A percentile compares a stretch with the other conserved stretches of the same genome.
Evolutionary conservation across 2,797 vertebrate genomes (phyloP).

Genomic region (Thripadectes ignobilis): DNA sequence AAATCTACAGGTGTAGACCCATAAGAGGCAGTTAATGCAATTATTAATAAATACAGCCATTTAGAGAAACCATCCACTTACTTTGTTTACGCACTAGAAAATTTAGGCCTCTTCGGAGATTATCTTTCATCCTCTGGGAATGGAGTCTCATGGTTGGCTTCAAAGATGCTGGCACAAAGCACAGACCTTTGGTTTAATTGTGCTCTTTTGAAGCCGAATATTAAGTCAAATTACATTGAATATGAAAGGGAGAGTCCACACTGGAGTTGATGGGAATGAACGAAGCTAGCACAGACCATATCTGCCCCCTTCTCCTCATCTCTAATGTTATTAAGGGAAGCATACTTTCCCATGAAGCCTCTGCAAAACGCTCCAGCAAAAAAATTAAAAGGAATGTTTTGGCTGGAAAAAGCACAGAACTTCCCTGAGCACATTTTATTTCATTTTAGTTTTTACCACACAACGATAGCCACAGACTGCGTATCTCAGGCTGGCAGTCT

Average conservation of each 20-base stretch:
- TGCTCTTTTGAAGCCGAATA: constrained; percentile 36
- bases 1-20: neutral
- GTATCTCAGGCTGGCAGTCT: neutral
- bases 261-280: constrained; percentile 1
- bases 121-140: constrained; percentile 59
- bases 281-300: neutral
- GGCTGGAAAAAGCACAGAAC: neutral
- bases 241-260: constrained; percentile 5
- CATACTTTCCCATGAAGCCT: neutral
- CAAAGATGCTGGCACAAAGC: constrained; percentile 47
- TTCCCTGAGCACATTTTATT: neutral
- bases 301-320: neutral
- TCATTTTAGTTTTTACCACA: neutral
- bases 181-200: constrained; percentile 18
- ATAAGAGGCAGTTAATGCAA: neutral
- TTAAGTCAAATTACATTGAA: constrained; percentile 38
- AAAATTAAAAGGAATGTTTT: neutral
- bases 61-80: constrained; percentile 22
- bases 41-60: constrained; percentile 24
- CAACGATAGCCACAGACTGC: neutral
- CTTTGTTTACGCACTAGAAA: neutral
- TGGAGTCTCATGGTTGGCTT: constrained; percentile 25
- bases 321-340: neutral
- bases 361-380: neutral
- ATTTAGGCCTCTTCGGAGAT: constrained; percentile 1